Evolutionary conservation across 1,140 invertebrate genomes (phyloP), one percentile per base, ranked within the genome.

Genomic region (Bilobella aurantiaca): DNA sequence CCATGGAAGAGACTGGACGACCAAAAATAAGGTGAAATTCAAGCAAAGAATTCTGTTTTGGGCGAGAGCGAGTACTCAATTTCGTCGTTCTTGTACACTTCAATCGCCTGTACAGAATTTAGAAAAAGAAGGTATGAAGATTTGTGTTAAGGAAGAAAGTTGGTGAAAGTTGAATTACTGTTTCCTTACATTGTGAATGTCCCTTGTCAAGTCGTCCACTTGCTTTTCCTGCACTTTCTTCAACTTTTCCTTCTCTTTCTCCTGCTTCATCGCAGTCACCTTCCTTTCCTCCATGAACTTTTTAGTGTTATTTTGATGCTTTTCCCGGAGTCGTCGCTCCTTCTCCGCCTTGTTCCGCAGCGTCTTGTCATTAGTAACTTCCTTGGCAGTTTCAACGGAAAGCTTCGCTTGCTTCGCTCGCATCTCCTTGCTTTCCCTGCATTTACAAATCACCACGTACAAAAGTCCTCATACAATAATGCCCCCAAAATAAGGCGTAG

Each of bases 271-370:
- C 62, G 89, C 87, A n/a, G 82, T 79, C 32, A 82, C 78, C 75
- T 91, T 97, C 58, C 93, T 83, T 78, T 99, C 96, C 74, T 99
- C 96, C 81, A 98, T 89, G 75, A 99, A 99, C 74, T 95, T 93
- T 78, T 99, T 99, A 21, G 94, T 96, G 77, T 99, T 99, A 75
- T 98, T 98, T 74, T 98, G 93, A 75, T 98, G 96, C 74, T 98
- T 92, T 78, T 99, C 96, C 66, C 93, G 83, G 23, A 94, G 78
- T 32, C 89, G 83, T 68, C 95, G 83, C 74, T 99, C 97, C 74
- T 95, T 91, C 75, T 99, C 97, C 25, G 93, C 92, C 74, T 98
- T 96, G 53, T 95, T 98, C 77, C 96, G 92, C 28, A 99, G 81
- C 0, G 91, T 95, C 78, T 98, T 98, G 76, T 99, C 96, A 76